These are phyloP conservation scores for Glomeris maerens DNA, from an alignment of 1,140 invertebrate genomes.

Conservation along the genomic window DNA sequence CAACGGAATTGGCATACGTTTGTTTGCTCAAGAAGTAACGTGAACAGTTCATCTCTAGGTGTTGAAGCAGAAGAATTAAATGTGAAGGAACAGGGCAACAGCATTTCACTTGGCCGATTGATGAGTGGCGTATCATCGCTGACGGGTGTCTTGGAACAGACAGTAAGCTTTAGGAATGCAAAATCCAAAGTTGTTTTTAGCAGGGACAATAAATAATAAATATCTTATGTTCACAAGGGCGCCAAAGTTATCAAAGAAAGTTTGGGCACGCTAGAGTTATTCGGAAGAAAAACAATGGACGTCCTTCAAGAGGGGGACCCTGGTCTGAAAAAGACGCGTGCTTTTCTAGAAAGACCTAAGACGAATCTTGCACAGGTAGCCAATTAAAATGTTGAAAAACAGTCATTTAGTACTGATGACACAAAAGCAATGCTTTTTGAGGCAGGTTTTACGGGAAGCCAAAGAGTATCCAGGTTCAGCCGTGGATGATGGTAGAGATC, in stretches of 20 bases:
- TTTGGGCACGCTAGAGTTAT: slow-evolving; percentile 72
- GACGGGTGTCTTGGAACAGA: slow-evolving; percentile 25
- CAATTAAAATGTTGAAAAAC: neutral
- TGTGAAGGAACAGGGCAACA: slow-evolving; percentile 15
- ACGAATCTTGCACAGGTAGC: slow-evolving; percentile 41
- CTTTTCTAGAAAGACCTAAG: slow-evolving; percentile 46
- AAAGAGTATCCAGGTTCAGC: slow-evolving; percentile 63
- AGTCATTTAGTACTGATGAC: neutral
- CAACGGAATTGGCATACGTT: no score
- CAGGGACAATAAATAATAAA: slow-evolving; percentile 1
- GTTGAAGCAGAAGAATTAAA: slow-evolving; percentile 23
- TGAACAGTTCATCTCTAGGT: neutral
- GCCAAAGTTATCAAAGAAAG: slow-evolving; percentile 64
- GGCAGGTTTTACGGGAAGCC: slow-evolving; percentile 60
- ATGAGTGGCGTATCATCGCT: slow-evolving; percentile 26
- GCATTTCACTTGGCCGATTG: slow-evolving; percentile 16
- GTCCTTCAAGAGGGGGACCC: slow-evolving; percentile 81
- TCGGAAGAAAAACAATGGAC: slow-evolving; percentile 87
- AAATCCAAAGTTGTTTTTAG: neutral
- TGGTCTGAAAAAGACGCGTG: slow-evolving; percentile 63
- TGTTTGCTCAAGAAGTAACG: no score
- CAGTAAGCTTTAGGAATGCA: slow-evolving; percentile 17
- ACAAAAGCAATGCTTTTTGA: slow-evolving; percentile 22
- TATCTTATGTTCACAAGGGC: slow-evolving; percentile 47
- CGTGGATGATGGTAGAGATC: neutral